A percentile compares a stretch with the other conserved stretches of the same genome.
Conservation (phyloP, 1,140 invertebrate genomes). For the Physella acuta region DNA sequence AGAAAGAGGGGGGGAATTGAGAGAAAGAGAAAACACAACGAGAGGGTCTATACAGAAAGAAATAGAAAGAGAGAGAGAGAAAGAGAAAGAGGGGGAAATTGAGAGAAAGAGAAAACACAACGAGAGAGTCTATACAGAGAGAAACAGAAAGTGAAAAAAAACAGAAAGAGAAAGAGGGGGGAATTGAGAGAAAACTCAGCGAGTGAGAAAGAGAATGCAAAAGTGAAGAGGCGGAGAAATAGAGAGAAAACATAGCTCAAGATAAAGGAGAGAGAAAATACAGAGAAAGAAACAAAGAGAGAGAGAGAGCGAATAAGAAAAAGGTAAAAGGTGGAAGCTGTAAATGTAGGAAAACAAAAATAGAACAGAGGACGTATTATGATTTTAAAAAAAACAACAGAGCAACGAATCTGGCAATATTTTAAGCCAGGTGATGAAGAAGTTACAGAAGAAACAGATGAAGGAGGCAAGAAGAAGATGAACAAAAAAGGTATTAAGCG, state of each 20-base stretch:
- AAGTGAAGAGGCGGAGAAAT: not conserved
- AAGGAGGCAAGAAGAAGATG: not conserved
- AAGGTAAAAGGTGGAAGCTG: constrained; percentile 1
- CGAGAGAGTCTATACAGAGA: not conserved
- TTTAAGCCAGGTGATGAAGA: not conserved
- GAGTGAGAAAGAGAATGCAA: too few relatives aligned
- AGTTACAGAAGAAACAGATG: not conserved
- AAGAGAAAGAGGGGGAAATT: not conserved
- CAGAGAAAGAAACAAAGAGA: not conserved
- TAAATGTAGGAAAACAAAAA: not conserved
- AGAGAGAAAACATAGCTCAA: not conserved
- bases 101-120: not conserved
- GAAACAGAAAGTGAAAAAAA: not conserved
- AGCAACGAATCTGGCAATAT: not conserved
- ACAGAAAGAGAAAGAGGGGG: constrained; percentile 1
- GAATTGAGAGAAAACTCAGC: not conserved
- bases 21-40: not conserved
- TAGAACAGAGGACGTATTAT: not conserved
- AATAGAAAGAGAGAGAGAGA: constrained; percentile 1
- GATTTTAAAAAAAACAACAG: constrained; percentile 2
- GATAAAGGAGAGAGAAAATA: not conserved
- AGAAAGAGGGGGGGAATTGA: too few relatives aligned
- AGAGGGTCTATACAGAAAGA: not conserved
- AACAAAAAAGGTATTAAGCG: not conserved
- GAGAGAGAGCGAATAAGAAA: not conserved